Conservation (phyloP, 2,797 vertebrate species). For the Sus cebifrons region DNA sequence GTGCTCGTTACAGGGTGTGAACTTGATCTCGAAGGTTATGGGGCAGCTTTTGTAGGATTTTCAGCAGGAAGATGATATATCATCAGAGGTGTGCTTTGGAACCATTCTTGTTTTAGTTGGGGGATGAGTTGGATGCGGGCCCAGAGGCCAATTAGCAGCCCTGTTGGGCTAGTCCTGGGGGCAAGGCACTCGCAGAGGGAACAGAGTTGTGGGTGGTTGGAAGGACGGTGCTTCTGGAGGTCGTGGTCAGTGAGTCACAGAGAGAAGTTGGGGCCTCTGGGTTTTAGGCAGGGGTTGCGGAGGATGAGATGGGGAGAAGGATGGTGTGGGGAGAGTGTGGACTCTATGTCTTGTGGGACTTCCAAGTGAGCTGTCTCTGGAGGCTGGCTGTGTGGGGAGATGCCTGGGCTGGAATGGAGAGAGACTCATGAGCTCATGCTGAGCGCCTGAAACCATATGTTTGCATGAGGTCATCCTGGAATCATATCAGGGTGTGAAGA, state of each 20-base stretch:
- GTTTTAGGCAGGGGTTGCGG: not conserved
- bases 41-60: conserved; percentile 8
- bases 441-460: not conserved
- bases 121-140: not conserved
- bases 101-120: not conserved
- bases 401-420: not conserved
- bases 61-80: not conserved
- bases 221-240: not conserved
- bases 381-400: not conserved
- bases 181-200: not conserved
- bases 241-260: not conserved
- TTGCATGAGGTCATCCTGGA: not conserved
- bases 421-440: not conserved
- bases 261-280: not conserved
- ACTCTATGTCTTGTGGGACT: not conserved
- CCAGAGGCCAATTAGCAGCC: not conserved
- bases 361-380: not conserved
- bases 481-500: not conserved
- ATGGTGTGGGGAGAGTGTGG: not conserved
- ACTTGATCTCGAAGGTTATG: conserved; percentile 46
- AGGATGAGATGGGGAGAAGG: not conserved
- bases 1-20: not conserved
- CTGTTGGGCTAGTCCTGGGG: not conserved
- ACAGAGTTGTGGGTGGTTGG: not conserved
- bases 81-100: not conserved